Conservation (phyloP, 2,888 invertebrate species). For the Ochropleura plecta region DNA sequence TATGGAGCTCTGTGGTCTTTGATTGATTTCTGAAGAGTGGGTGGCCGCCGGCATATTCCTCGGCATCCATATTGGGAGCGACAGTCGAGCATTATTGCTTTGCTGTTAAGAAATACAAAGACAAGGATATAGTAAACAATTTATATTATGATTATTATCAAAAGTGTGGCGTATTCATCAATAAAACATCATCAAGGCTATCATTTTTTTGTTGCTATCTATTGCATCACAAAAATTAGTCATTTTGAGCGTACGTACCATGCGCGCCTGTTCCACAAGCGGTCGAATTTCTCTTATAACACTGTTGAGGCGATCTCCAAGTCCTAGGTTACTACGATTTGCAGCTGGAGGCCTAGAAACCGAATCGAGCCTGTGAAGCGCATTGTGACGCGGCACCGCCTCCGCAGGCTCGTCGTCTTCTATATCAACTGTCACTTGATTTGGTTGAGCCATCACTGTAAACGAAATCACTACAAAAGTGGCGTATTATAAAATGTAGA, state of each 20-base stretch:
- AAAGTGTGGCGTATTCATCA: not conserved
- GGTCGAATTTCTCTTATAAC: slow-evolving; percentile 92
- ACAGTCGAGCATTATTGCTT: slow-evolving; percentile 86
- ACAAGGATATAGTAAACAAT: not conserved
- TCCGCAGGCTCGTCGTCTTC: slow-evolving; percentile 81
- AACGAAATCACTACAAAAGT: slow-evolving; percentile 58
- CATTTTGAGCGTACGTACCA: slow-evolving; percentile 75
- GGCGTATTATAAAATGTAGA: slow-evolving; percentile 38
- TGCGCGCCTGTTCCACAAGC: slow-evolving; percentile 92
- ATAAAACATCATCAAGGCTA: slow-evolving; percentile 38
- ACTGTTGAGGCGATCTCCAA: slow-evolving; percentile 86
- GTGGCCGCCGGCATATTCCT: slow-evolving; percentile 82
- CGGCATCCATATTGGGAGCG: slow-evolving; percentile 86
- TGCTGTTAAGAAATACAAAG: slow-evolving; percentile 63
- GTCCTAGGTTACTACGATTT: slow-evolving; percentile 81
- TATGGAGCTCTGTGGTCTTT: slow-evolving; percentile 85
- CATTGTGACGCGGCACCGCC: slow-evolving; percentile 76
- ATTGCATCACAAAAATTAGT: slow-evolving; percentile 63
- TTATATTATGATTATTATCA: not conserved
- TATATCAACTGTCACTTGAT: slow-evolving; percentile 86
- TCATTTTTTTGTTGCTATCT: slow-evolving; percentile 44
- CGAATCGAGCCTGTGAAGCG: slow-evolving; percentile 81
- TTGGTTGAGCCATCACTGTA: slow-evolving; percentile 82
- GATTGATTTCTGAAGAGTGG: slow-evolving; percentile 78
- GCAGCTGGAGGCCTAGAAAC: slow-evolving; percentile 77